These are phyloP conservation scores for Penaeus monodon DNA, from an alignment of 2,888 invertebrate species.

Conservation along the genomic window DNA sequence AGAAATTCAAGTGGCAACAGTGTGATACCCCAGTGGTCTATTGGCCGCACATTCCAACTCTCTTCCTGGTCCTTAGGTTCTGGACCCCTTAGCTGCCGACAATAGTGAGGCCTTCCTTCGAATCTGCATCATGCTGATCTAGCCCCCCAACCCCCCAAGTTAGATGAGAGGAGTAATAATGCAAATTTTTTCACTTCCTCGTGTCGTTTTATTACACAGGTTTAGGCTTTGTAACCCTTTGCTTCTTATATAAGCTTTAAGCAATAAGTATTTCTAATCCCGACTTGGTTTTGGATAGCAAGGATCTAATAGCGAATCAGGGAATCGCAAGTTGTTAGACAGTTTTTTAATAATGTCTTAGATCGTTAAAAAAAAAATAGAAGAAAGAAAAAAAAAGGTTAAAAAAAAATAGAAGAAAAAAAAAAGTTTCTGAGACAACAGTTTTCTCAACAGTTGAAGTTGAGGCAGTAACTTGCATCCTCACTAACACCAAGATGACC, in stretches of 20 bases:
- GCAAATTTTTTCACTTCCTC: neutral
- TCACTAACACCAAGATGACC: slow-evolving; percentile 11
- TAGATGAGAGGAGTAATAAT: too few relatives aligned
- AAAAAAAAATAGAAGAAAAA: too few relatives aligned
- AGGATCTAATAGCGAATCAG: neutral
- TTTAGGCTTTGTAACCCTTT: slow-evolving; percentile 24
- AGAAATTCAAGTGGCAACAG: slow-evolving; percentile 26
- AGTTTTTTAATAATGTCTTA: neutral
- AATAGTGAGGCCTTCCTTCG: slow-evolving; percentile 37
- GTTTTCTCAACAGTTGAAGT: neutral
- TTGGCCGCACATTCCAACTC: slow-evolving; percentile 45
- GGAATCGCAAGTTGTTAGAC: neutral
- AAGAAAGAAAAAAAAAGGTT: too few relatives aligned
- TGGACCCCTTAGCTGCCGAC: slow-evolving; percentile 34
- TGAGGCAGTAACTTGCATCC: neutral
- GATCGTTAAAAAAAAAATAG: too few relatives aligned
- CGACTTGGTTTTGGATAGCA: slow-evolving; percentile 13
- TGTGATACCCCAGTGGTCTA: slow-evolving; percentile 35
- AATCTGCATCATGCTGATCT: too few relatives aligned
- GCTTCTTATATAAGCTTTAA: slow-evolving; percentile 26
- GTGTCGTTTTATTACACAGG: slow-evolving; percentile 14
- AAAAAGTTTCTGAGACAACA: slow-evolving; percentile 12
- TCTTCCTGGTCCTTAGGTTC: slow-evolving; percentile 21
- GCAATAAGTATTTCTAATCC: slow-evolving; percentile 29
- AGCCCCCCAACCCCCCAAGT: too few relatives aligned